Conservation (phyloP, 2,113 vertebrate species). For the Silurus meridionalis region DNA sequence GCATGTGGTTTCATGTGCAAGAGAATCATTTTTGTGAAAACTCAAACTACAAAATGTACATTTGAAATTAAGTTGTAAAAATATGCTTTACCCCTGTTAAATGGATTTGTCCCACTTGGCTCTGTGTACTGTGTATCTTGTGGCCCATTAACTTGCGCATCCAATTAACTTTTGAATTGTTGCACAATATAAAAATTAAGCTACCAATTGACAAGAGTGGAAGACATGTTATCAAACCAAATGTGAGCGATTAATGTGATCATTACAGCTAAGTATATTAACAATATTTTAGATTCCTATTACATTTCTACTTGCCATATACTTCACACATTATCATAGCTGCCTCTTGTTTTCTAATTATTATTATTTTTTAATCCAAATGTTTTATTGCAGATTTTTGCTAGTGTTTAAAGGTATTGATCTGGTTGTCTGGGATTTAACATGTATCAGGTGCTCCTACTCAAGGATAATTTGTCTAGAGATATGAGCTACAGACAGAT, state of each 20-base stretch:
- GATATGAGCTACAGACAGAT: background rate
- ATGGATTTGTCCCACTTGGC: background rate
- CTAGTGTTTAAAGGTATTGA: background rate
- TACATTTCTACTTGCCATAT: background rate
- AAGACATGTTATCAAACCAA: background rate
- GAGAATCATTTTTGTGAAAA: background rate
- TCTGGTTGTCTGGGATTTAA: background rate
- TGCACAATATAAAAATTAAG: background rate
- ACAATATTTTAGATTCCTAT: background rate
- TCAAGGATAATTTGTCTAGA: background rate
- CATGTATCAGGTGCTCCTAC: background rate
- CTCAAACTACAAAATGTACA: background rate
- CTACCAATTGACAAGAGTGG: background rate
- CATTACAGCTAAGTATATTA: background rate
- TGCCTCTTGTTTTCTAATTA: background rate
- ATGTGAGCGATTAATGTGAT: background rate
- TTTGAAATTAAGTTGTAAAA: background rate
- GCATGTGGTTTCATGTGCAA: background rate
- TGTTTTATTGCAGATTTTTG: background rate
- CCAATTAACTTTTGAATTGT: background rate
- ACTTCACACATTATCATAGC: background rate
- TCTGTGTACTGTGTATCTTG: background rate
- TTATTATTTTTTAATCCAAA: background rate
- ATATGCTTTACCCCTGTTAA: background rate
- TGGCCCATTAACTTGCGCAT: background rate